These are phyloP conservation scores for Smittia sp. DNA, from an alignment of 2,888 invertebrate species.

Conservation along the genomic window DNA sequence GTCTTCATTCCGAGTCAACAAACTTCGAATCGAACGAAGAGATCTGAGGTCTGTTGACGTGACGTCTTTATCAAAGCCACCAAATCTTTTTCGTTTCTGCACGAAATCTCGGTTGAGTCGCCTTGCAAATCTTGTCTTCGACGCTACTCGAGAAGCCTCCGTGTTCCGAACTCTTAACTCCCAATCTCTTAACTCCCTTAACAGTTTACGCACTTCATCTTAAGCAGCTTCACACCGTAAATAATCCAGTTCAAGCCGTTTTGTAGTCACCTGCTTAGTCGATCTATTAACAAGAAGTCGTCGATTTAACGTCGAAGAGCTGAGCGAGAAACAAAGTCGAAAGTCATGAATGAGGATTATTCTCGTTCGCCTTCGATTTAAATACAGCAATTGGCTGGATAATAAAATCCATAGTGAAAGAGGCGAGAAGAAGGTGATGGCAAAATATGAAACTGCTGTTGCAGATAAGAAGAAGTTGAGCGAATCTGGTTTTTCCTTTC, in stretches of 20 bases:
- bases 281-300: constrained; percentile 36
- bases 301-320: background rate
- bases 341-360: constrained; percentile 39
- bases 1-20: no score
- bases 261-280: constrained; percentile 29
- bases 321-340: constrained; percentile 12
- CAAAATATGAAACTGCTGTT: constrained; percentile 15
- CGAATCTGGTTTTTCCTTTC: constrained; percentile 34
- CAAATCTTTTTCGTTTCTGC: no score
- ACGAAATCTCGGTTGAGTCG: no score
- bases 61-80: no score
- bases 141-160: no score
- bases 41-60: no score
- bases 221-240: no score
- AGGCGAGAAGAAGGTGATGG: constrained; percentile 35
- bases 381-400: constrained; percentile 39
- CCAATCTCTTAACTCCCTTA: no score
- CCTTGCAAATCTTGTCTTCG: no score
- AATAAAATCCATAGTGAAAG: constrained; percentile 18
- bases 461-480: constrained; percentile 24
- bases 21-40: no score
- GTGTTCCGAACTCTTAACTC: no score
- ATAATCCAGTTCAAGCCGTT: background rate
- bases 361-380: constrained; percentile 40
- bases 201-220: no score